Conservation (phyloP, 1,140 invertebrate genomes). For the Himalopsyche phryganea region DNA sequence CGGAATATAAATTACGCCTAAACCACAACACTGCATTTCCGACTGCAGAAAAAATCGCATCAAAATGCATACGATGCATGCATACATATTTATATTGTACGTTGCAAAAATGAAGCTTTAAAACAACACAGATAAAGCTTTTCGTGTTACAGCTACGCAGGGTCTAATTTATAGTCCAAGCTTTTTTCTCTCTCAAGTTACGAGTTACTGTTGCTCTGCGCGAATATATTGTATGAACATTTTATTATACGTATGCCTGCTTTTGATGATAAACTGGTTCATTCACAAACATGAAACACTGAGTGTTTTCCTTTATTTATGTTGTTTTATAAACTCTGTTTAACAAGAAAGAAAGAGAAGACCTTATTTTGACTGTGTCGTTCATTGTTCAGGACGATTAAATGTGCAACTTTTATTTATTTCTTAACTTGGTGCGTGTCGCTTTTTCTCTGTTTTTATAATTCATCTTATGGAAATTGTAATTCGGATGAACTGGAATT, state of each 20-base stretch:
- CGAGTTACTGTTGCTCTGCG: neutral
- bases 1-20: no score
- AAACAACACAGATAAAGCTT: constrained; percentile 9
- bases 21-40: no score
- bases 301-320: neutral
- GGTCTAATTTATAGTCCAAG: constrained; percentile 20
- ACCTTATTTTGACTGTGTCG: neutral
- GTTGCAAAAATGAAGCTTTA: constrained; percentile 22
- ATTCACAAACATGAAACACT: neutral
- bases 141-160: constrained; percentile 18
- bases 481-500: neutral
- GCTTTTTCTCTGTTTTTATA: constrained; percentile 27
- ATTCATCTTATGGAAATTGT: constrained; percentile 19
- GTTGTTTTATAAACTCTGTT: neutral
- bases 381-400: constrained; percentile 33
- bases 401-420: constrained; percentile 43
- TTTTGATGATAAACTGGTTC: constrained; percentile 45
- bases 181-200: constrained; percentile 13
- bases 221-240: constrained; percentile 14
- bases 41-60: no score
- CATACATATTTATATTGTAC: neutral
- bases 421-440: constrained; percentile 45
- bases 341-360: neutral
- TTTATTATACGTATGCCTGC: constrained; percentile 14
- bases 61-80: no score